Evolutionary conservation across 2,113 vertebrate species (phyloP).

Genomic region (Silurus meridionalis): DNA sequence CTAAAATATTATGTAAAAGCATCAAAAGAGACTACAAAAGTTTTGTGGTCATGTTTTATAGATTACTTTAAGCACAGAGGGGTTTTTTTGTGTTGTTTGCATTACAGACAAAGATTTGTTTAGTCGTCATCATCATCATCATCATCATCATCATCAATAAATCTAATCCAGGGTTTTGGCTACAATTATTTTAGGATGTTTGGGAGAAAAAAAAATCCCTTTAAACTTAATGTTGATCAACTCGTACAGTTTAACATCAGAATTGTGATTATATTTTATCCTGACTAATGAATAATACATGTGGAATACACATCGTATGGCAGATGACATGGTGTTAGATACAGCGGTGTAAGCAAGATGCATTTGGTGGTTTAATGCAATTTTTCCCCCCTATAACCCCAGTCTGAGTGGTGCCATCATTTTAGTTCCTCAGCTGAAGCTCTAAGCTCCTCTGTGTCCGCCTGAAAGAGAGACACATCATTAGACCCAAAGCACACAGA

Average conservation of each 20-base stretch:
- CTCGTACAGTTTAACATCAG: neutral
- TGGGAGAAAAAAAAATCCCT: neutral
- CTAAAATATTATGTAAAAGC: neutral
- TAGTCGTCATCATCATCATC: neutral
- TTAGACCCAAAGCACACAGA: conserved; percentile 10
- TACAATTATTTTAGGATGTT: neutral
- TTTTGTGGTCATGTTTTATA: neutral
- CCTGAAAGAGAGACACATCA: conserved; percentile 46
- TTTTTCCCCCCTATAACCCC: neutral
- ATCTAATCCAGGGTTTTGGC: neutral
- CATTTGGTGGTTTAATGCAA: conserved; percentile 5
- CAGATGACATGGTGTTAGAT: neutral
- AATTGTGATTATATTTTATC: neutral
- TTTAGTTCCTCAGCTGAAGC: conserved; percentile 47
- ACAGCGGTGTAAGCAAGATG: conserved; percentile 24
- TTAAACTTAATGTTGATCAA: neutral
- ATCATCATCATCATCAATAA: neutral
- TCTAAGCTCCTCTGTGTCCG: conserved; percentile 36
- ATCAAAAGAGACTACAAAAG: neutral
- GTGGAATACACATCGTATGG: neutral
- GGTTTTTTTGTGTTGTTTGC: neutral
- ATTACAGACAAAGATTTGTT: conserved; percentile 14
- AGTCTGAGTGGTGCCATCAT: conserved; percentile 35
- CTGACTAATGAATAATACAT: conserved; percentile 16
- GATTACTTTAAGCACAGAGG: neutral